phyloP scores from a whole-genome alignment of 2,113 vertebrate genomes.

The Psophia crepitans region DNA sequence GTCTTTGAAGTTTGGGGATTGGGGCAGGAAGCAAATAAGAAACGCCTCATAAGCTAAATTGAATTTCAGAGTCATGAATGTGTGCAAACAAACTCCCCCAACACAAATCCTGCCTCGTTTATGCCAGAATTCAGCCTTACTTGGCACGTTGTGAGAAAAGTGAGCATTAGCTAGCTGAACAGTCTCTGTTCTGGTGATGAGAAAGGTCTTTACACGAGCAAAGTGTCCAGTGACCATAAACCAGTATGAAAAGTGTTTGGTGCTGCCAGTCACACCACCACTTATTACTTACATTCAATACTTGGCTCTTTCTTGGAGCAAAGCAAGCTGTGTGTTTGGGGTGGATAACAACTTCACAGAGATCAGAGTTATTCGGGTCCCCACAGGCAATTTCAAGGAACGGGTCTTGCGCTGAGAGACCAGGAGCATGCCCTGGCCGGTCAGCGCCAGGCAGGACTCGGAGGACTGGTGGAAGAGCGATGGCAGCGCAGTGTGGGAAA shows the following conservation, averaged over 20 bases:
- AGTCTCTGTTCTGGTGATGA: neutral
- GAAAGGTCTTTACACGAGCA: neutral
- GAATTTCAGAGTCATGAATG: neutral
- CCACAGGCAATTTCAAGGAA: neutral
- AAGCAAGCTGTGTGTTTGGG: neutral
- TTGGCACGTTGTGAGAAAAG: neutral
- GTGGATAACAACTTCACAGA: neutral
- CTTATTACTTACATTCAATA: accelerated
- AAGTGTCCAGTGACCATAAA: neutral
- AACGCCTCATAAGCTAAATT: neutral
- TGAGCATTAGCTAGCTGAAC: neutral
- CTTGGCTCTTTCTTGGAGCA: neutral
- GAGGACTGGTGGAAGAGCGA: neutral
- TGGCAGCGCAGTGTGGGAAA: neutral
- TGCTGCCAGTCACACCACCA: neutral
- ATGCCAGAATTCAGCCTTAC: neutral
- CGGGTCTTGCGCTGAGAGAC: neutral
- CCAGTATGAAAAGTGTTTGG: neutral
- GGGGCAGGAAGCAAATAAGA: neutral
- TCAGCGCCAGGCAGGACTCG: neutral
- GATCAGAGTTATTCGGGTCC: neutral
- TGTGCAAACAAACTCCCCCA: neutral
- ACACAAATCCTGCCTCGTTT: neutral
- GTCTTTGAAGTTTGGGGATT: neutral
- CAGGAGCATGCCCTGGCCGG: too few relatives aligned